phyloP scores from a whole-genome alignment of 1,140 invertebrate species.

The Cherax quadricarinatus region DNA sequence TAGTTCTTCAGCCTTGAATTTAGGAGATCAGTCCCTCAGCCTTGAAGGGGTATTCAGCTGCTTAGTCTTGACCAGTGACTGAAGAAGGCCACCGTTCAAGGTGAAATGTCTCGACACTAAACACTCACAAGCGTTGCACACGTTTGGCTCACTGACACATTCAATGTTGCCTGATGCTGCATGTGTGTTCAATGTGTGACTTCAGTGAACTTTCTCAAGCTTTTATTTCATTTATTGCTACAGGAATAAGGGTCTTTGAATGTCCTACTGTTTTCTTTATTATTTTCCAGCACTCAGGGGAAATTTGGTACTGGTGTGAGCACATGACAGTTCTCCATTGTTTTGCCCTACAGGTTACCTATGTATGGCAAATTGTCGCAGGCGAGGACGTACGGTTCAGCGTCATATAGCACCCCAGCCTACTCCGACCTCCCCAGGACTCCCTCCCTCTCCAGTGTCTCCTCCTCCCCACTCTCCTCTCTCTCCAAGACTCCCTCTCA shows the following conservation, averaged over 20 bases:
- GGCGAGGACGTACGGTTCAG: constrained; percentile 20
- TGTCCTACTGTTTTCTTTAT: neutral
- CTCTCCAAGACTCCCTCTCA: constrained; percentile 57
- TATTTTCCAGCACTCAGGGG: constrained; percentile 10
- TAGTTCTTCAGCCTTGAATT: too few species aligned
- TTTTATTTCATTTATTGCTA: neutral
- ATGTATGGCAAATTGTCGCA: constrained; percentile 65
- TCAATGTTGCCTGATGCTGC: neutral
- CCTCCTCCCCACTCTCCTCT: constrained; percentile 28
- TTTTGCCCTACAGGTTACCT: constrained; percentile 57
- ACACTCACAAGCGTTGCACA: too few species aligned
- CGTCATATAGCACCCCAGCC: constrained; percentile 10
- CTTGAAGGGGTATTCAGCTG: too few species aligned
- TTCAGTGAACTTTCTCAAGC: neutral
- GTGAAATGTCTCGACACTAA: too few species aligned
- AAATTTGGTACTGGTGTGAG: neutral
- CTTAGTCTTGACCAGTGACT: too few species aligned
- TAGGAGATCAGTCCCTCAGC: too few species aligned
- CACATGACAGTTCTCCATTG: constrained; percentile 4
- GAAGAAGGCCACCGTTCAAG: too few species aligned
- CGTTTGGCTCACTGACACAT: neutral
- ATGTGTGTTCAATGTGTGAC: neutral
- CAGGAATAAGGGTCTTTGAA: neutral
- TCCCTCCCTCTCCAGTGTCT: constrained; percentile 63
- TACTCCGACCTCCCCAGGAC: constrained; percentile 43